Base-by-base conservation (phyloP, 2,113 vertebrate species). In the Thamnaconus septentrionalis region DNA sequence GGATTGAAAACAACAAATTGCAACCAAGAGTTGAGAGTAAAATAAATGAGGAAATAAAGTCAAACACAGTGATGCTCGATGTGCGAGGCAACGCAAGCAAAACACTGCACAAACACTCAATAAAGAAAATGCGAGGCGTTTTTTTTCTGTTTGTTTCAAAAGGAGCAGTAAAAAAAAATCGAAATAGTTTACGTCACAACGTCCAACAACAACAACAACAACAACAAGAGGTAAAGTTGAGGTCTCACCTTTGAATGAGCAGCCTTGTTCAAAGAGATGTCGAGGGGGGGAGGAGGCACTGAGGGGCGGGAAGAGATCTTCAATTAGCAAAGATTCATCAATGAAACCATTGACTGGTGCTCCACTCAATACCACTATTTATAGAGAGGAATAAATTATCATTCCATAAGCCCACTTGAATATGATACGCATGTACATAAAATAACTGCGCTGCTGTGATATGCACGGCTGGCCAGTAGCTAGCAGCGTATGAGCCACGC, bases 271-370 rank as follows among this genome's bases (percentile, higher is more conserved):
- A 87, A 96, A 93, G 76, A 97, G 90, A 88, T 95, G 96, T 64
- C 93, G 94, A 91, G 96, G 93, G 71, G 96, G 95, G 3, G 94
- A 93, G 31, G 96, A 95, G 86, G 92, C 94, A 92, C 96, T 98
- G 89, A 46, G 89, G 1, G 7, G 41, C 6, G 18, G 47, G 53
- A 69, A 61, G 61, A 59, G 11, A 63, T 46, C 58, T 3, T 48
- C 3, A 4, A 60, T 61, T 60, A 8, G 39, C n/a, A 31, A 8
- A 41, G 12, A n/a, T 5, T 59, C 39, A 52, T 43, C 18, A 31
- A 31, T 31, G 18, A 31, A 31, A 31, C 18, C 18, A 31, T 31
- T 31, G 18, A 31, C 18, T 31, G 18, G 18, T 31, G 18, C 18
- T 31, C 18, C 18, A 31, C 18, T 31, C 18, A 31, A 31, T 31